Percentiles rank a stretch among this genome's conserved stretches.
These are phyloP conservation scores for Cheilosia grossa DNA, from an alignment of 2,888 invertebrate species.

Conservation along the genomic window DNA sequence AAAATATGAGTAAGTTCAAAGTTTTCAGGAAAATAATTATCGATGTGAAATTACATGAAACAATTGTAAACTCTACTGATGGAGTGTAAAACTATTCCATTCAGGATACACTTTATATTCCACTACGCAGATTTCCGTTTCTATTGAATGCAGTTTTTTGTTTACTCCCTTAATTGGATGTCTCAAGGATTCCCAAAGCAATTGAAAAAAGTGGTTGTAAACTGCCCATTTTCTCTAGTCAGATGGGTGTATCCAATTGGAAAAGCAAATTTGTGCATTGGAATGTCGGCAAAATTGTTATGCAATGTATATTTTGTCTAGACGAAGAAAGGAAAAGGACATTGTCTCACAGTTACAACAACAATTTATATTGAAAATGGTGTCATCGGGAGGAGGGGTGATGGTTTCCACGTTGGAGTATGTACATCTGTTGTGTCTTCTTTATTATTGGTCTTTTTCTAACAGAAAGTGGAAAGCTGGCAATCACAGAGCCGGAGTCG, in stretches of 20 bases:
- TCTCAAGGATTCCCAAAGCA: slow-evolving; percentile 55
- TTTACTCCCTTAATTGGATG: slow-evolving; percentile 59
- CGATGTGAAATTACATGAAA: slow-evolving; percentile 4
- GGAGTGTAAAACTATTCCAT: slow-evolving; percentile 22
- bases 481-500: too few species aligned
- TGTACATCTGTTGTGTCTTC: neutral
- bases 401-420: neutral
- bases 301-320: slow-evolving; percentile 66
- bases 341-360: neutral
- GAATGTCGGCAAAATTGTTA: slow-evolving; percentile 54
- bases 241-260: slow-evolving; percentile 30
- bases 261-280: slow-evolving; percentile 24
- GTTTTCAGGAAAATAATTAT: slow-evolving; percentile 29
- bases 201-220: neutral
- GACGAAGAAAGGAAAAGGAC: slow-evolving; percentile 37
- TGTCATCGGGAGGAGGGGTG: neutral
- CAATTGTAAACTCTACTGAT: neutral
- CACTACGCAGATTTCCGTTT: neutral
- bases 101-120: neutral
- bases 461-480: too few species aligned
- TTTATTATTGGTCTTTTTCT: too few species aligned
- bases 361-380: neutral
- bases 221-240: neutral
- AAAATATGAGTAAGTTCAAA: slow-evolving; percentile 70
- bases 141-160: slow-evolving; percentile 62